These are phyloP conservation scores for Octodon degus DNA, from an alignment of 2,113 vertebrate species.

Conservation along the genomic window DNA sequence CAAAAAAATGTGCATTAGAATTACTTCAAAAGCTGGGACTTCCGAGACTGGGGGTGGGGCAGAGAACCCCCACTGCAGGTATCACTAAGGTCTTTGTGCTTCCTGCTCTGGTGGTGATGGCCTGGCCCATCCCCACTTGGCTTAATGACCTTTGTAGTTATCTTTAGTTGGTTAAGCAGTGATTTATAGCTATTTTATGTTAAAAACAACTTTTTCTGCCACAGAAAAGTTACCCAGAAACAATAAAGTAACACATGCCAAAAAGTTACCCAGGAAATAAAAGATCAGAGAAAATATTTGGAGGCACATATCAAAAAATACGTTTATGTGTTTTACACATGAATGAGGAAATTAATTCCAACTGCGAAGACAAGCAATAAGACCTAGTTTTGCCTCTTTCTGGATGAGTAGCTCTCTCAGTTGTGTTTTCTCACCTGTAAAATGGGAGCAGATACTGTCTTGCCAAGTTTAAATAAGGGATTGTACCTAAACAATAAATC, in stretches of 20 bases:
- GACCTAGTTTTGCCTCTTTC: neutral
- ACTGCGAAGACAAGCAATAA: neutral
- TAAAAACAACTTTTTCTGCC: conserved; percentile 3
- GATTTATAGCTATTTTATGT: conserved; percentile 35
- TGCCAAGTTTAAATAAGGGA: neutral
- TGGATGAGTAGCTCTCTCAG: neutral
- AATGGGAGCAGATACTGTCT: neutral
- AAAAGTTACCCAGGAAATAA: conserved; percentile 17
- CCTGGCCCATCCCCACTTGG: neutral
- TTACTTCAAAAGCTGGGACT: neutral
- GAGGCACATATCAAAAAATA: neutral
- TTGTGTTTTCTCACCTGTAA: neutral
- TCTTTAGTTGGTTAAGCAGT: neutral
- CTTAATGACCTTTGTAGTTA: neutral
- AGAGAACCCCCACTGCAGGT: neutral
- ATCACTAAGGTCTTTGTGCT: neutral
- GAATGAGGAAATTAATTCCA: neutral
- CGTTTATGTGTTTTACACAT: neutral
- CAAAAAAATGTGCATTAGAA: neutral
- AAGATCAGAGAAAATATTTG: neutral
- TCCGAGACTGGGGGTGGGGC: neutral
- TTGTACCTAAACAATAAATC: neutral
- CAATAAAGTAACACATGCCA: neutral
- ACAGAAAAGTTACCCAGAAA: neutral
- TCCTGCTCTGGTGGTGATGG: neutral